A percentile compares a stretch with the other conserved stretches of the same genome.
Conservation (phyloP, 2,113 vertebrate species). For the Lepus americanus region DNA sequence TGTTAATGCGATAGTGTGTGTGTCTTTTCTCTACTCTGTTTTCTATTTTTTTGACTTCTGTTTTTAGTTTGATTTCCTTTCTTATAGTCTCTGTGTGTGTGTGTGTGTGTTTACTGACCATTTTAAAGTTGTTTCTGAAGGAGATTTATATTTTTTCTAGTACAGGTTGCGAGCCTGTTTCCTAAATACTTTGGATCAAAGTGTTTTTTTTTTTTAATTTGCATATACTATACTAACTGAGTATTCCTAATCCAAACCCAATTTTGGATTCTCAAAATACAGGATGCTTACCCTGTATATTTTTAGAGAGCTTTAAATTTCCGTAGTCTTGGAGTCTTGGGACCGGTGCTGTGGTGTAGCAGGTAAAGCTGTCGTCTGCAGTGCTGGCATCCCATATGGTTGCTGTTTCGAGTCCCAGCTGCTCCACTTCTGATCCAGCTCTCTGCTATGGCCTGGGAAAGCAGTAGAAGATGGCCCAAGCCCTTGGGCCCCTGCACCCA, state of each 20-base stretch:
- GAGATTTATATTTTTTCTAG: neutral
- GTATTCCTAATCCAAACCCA: neutral
- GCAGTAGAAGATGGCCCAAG: too few relatives aligned
- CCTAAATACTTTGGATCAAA: neutral
- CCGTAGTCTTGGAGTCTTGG: too few relatives aligned
- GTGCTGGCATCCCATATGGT: too few relatives aligned
- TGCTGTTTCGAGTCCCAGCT: too few relatives aligned
- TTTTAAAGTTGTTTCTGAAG: conserved; percentile 28
- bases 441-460: too few relatives aligned
- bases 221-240: neutral
- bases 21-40: neutral
- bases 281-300: neutral
- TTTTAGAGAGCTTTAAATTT: neutral
- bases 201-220: neutral
- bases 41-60: conserved; percentile 36
- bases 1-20: conserved; percentile 13
- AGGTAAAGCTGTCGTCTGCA: too few relatives aligned
- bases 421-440: too few relatives aligned
- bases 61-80: conserved; percentile 48
- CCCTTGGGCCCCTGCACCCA: too few relatives aligned
- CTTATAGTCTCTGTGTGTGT: neutral
- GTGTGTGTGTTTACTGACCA: neutral
- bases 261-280: neutral
- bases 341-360: too few relatives aligned
- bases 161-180: neutral